Evolutionary conservation across 2,888 invertebrate genomes (phyloP).

Genomic region (Trichopria drosophilae): DNA sequence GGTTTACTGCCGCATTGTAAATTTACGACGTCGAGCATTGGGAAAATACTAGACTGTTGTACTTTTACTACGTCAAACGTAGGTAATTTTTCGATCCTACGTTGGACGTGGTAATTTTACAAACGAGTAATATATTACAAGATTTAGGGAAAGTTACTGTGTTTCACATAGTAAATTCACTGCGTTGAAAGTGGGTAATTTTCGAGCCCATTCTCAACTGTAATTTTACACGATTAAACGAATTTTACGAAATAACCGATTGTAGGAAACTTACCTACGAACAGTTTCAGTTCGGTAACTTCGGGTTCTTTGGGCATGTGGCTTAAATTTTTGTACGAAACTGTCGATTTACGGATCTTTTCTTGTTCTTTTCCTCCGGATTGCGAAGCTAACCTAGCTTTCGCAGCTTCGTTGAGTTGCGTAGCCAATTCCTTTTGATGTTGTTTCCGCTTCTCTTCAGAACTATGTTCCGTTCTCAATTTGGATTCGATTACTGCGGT

Average conservation of each 20-base stretch:
- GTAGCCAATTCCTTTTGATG: conserved; percentile 94
- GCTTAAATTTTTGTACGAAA: conserved; percentile 89
- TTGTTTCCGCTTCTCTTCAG: conserved; percentile 95
- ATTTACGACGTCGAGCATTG: too few relatives aligned
- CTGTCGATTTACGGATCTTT: conserved; percentile 89
- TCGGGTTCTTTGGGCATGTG: conserved; percentile 94
- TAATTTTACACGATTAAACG: not conserved
- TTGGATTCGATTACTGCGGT: conserved; percentile 93
- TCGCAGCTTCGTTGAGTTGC: conserved; percentile 88
- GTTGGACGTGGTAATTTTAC: too few relatives aligned
- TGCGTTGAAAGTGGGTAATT: too few relatives aligned
- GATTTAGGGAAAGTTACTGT: too few relatives aligned
- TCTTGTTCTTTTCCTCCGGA: conserved; percentile 83
- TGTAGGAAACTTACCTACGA: conserved; percentile 73
- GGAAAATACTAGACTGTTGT: too few relatives aligned
- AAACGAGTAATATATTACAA: too few relatives aligned
- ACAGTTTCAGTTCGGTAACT: conserved; percentile 90
- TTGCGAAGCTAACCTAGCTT: conserved; percentile 87
- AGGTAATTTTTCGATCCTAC: too few relatives aligned
- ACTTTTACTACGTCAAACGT: too few relatives aligned
- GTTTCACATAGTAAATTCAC: too few relatives aligned
- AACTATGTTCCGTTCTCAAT: conserved; percentile 88
- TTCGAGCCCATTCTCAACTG: too few relatives aligned
- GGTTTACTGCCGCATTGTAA: too few relatives aligned
- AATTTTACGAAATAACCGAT: conserved; percentile 7